phyloP scores from a whole-genome alignment of 2,797 vertebrate species.

The Onychomys torridus region DNA sequence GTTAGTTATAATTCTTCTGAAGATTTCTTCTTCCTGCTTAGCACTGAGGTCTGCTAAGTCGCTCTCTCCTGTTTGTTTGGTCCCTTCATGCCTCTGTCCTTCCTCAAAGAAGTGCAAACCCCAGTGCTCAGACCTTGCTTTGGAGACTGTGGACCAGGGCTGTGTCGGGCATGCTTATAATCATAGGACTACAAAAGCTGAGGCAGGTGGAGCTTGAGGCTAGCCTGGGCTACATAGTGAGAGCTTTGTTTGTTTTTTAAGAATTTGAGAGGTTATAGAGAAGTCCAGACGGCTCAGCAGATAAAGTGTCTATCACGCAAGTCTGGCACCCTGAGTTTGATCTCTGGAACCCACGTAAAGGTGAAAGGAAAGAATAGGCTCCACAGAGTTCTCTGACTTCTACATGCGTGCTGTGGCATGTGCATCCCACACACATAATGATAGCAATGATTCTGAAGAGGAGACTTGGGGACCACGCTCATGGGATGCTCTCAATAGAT shows the following conservation, averaged over 20 bases:
- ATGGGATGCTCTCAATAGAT: neutral
- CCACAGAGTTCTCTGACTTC: neutral
- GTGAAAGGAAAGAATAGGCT: neutral
- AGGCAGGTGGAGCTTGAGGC: neutral
- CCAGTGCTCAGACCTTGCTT: neutral
- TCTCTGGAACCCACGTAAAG: neutral
- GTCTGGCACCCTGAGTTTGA: neutral
- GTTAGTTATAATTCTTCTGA: conserved; percentile 7
- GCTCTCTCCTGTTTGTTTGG: conserved; percentile 27
- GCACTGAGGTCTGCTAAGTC: neutral
- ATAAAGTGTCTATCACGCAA: neutral
- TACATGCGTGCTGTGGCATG: neutral
- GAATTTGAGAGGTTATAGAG: neutral
- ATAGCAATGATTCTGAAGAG: neutral
- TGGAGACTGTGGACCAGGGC: neutral
- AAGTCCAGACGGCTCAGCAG: neutral
- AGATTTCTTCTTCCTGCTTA: neutral
- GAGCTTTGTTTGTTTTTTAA: neutral
- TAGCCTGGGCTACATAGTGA: neutral
- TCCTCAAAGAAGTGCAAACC: neutral
- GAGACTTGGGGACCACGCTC: neutral
- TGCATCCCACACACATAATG: neutral
- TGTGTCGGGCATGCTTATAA: neutral
- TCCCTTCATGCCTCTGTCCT: neutral
- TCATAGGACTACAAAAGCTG: neutral